These are phyloP conservation scores for Crioceris asparagi DNA, from an alignment of 2,888 invertebrate genomes.

Conservation along the genomic window DNA sequence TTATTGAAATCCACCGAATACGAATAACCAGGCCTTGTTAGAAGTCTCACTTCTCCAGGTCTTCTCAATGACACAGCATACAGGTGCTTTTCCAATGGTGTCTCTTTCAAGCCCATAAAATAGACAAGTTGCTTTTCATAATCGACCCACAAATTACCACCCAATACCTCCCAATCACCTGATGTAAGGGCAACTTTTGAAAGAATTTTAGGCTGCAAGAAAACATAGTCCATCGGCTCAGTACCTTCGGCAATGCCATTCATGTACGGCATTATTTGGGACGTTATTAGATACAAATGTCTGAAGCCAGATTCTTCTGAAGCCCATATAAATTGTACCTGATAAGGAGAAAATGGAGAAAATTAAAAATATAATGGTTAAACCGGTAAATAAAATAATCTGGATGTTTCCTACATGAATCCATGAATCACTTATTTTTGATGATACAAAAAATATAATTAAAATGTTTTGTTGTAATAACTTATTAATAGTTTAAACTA, in stretches of 20 bases:
- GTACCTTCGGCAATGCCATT: conserved; percentile 46
- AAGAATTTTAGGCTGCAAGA: conserved; percentile 50
- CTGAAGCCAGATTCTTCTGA: conserved; percentile 85
- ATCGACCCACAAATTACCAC: conserved; percentile 82
- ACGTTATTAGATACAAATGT: conserved; percentile 74
- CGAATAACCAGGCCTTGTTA: conserved; percentile 77
- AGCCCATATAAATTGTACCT: conserved; percentile 73
- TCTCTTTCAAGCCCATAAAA: conserved; percentile 83
- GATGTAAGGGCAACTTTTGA: conserved; percentile 68
- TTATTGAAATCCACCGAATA: conserved; percentile 73
- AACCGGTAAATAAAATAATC: neutral
- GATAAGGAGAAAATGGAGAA: conserved; percentile 26
- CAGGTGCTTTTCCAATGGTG: conserved; percentile 85
- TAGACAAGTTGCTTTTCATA: conserved; percentile 67
- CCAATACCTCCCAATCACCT: conserved; percentile 91
- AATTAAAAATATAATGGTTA: no score
- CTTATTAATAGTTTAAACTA: no score
- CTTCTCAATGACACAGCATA: conserved; percentile 70
- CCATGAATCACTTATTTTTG: neutral
- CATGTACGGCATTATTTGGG: conserved; percentile 42
- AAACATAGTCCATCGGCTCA: conserved; percentile 42
- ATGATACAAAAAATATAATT: neutral
- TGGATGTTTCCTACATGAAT: neutral
- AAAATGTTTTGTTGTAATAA: neutral
- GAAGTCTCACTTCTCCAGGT: conserved; percentile 60